Conservation (phyloP, 2,888 invertebrate genomes). For the Dryobotodes eremita region DNA sequence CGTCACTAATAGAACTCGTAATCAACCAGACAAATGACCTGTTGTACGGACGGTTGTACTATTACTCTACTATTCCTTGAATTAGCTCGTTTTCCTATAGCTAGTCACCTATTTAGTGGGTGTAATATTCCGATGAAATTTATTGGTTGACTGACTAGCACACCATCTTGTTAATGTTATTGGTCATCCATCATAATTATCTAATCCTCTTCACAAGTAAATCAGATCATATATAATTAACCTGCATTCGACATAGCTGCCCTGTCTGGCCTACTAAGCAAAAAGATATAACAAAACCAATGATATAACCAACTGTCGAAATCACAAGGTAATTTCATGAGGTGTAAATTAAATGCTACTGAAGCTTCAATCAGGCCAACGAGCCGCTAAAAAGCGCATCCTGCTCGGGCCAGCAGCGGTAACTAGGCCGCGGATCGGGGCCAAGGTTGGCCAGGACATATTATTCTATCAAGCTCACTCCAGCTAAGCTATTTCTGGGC, state of each 20-base stretch:
- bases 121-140: background rate
- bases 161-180: background rate
- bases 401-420: conserved; percentile 73
- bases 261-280: background rate
- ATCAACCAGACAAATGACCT: conserved; percentile 52
- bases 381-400: conserved; percentile 82
- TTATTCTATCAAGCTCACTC: conserved; percentile 87
- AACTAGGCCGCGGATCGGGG: conserved; percentile 85
- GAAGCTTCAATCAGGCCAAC: conserved; percentile 62
- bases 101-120: conserved; percentile 1
- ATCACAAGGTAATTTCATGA: conserved; percentile 36
- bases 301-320: conserved; percentile 15
- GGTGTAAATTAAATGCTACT: conserved; percentile 49
- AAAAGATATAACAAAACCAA: background rate
- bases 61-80: conserved; percentile 46
- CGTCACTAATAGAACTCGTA: conserved; percentile 54
- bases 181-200: background rate
- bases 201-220: too few relatives aligned
- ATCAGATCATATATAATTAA: background rate
- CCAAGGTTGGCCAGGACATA: conserved; percentile 86
- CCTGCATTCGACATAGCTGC: background rate
- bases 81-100: conserved; percentile 33
- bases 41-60: conserved; percentile 30
- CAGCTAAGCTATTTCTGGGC: conserved; percentile 79
- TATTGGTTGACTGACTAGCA: background rate